These are phyloP conservation scores for Clarias magur DNA, from an alignment of 2,113 vertebrate genomes.

Conservation along the genomic window DNA sequence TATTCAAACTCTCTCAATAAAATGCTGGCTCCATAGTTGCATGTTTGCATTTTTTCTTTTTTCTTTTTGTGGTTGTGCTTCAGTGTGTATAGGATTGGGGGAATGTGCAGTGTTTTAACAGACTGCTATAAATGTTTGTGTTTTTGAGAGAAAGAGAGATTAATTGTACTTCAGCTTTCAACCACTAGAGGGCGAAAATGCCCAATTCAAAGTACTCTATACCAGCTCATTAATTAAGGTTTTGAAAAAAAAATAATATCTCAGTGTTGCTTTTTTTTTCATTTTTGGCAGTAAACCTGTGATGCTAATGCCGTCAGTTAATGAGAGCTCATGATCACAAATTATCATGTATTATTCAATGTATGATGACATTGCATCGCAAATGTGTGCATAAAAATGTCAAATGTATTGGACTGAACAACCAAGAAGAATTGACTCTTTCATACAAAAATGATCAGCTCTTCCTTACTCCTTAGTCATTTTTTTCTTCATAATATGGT, in stretches of 20 bases:
- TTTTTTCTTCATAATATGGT: background rate
- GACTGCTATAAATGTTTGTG: background rate
- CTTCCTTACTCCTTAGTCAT: background rate
- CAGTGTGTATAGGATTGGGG: background rate
- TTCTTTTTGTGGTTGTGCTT: background rate
- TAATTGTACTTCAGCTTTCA: background rate
- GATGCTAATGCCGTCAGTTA: background rate
- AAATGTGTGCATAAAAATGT: background rate
- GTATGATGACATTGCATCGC: background rate
- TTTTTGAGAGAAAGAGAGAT: background rate
- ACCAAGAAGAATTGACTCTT: background rate
- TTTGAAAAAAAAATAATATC: background rate
- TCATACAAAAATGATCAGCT: background rate
- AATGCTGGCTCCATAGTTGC: background rate
- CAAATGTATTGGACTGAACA: background rate
- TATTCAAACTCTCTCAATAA: conserved; percentile 41
- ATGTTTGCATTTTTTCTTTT: background rate
- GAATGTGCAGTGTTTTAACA: background rate
- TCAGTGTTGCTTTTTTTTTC: background rate
- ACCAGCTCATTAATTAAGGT: background rate
- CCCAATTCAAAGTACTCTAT: background rate
- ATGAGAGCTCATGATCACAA: background rate
- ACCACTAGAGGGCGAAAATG: conserved; percentile 9
- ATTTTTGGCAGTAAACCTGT: background rate
- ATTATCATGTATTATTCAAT: background rate